Base-by-base conservation (phyloP, 1,140 invertebrate genomes). In the Euglossa dilemma region DNA sequence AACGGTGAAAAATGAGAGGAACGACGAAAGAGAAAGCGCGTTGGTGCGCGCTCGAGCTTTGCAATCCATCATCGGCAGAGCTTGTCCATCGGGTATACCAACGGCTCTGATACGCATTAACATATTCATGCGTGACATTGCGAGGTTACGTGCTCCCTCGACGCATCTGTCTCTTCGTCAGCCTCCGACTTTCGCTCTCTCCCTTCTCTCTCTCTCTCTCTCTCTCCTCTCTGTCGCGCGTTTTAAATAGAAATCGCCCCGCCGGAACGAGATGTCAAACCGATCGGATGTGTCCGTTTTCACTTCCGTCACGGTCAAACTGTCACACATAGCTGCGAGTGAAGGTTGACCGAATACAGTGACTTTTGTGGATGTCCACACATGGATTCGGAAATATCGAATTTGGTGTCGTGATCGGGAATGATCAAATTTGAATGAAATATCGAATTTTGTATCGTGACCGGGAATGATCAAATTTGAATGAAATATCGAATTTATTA, bases 81-180 rank as follows among this genome's bases (percentile, higher is more conserved):
- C 73, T 63, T 43, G 80, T 54, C 70, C 70, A 64, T 63, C 28
- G 18, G 28, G 61, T 23, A n/a, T n/a, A 74, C 56, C 59, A 25
- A 25, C 54, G 52, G 2, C 52, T n/a, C n/a, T 63, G 45, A 75
- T 59, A 64, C 25, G 45, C 73, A 85, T 91, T 90, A 91, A 90
- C 88, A 90, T 90, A 91, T 88, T 88, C 87, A 86, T 86, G 88
- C 85, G 85, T 87, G 84, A 89, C 83, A 82, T 83, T 67, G 59
- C 76, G 64, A 57, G 67, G 69, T 56, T 56, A 56, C 61, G 25
- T 71, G 50, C 73, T 69, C 50, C 20, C 76, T 64, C 57, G 59
- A 72, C 84, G 80, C 89, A 91, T 90, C 89, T 91, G 90, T 89
- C 83, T 87, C 85, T 87, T 74, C 67, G 81, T 87, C 85, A 85